phyloP scores from a whole-genome alignment of 2,888 invertebrate genomes.

The Odontomyia ornata region DNA sequence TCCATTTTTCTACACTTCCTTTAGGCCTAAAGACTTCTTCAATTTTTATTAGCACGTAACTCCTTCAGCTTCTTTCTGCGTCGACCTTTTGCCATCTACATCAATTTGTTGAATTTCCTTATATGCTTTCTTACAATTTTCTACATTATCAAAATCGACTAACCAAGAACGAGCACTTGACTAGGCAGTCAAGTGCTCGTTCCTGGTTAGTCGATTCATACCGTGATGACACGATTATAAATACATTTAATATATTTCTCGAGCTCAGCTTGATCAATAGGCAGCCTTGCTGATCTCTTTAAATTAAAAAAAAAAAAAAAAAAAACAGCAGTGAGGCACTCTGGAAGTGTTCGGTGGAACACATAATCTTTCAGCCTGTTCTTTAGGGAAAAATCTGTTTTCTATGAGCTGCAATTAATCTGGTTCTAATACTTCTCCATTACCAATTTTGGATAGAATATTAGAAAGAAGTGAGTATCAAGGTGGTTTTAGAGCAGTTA shows the following conservation, averaged over 20 bases:
- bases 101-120: slow-evolving; percentile 27
- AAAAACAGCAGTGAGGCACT: too few species aligned
- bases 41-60: slow-evolving; percentile 3
- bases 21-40: slow-evolving; percentile 8
- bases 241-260: slow-evolving; percentile 1
- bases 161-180: slow-evolving; percentile 43
- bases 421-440: too few species aligned
- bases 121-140: slow-evolving; percentile 26
- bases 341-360: too few species aligned
- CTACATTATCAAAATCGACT: slow-evolving; percentile 41
- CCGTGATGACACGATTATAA: slow-evolving; percentile 33
- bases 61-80: slow-evolving; percentile 34
- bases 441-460: too few species aligned
- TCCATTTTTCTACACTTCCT: neutral
- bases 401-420: too few species aligned
- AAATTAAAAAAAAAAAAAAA: too few species aligned
- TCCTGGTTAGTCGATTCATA: too few species aligned
- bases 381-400: too few species aligned
- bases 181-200: slow-evolving; percentile 41
- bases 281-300: too few species aligned
- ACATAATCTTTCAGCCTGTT: too few species aligned
- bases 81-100: slow-evolving; percentile 30
- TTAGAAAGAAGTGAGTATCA: too few species aligned
- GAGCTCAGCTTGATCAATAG: slow-evolving; percentile 3
- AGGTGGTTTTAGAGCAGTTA: too few species aligned